A percentile compares a stretch with the other conserved stretches of the same genome.
Evolutionary conservation across 2,888 invertebrate species (phyloP).

Genomic region (Corythucha ciliata): DNA sequence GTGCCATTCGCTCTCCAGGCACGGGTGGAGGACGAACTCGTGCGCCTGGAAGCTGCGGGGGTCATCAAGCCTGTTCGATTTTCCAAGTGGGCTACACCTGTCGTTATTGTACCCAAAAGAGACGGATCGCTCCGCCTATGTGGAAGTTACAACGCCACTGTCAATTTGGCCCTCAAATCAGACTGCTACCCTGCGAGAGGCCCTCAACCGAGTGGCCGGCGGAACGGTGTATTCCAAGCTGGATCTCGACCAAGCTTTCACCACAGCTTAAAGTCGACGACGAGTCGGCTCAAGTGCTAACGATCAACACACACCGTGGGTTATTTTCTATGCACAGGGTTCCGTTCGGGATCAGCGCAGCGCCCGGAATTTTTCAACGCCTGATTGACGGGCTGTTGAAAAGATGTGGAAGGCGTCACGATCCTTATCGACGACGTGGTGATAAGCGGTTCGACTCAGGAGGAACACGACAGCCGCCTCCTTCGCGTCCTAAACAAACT

Average conservation of each 20-base stretch:
- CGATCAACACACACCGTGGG: slow-evolving; percentile 7
- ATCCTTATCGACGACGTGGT: slow-evolving; percentile 23
- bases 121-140: neutral
- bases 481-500: too few relatives aligned
- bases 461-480: too few relatives aligned
- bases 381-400: neutral
- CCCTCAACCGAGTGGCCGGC: too few relatives aligned
- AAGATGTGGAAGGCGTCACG: neutral
- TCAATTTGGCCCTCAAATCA: too few relatives aligned
- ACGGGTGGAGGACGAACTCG: neutral
- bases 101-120: neutral
- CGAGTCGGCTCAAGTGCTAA: neutral
- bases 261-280: neutral
- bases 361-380: slow-evolving; percentile 3
- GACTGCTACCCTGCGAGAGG: too few relatives aligned
- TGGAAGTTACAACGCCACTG: neutral
- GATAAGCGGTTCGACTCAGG: too few relatives aligned
- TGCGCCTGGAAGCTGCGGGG: neutral
- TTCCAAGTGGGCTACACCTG: slow-evolving; percentile 3
- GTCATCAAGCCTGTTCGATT: neutral
- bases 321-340: neutral
- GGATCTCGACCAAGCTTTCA: slow-evolving; percentile 4
- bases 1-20: too few relatives aligned
- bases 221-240: neutral
- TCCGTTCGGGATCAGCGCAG: neutral